These are phyloP conservation scores for Euproctis similis DNA, from an alignment of 2,888 invertebrate genomes.

Conservation along the genomic window DNA sequence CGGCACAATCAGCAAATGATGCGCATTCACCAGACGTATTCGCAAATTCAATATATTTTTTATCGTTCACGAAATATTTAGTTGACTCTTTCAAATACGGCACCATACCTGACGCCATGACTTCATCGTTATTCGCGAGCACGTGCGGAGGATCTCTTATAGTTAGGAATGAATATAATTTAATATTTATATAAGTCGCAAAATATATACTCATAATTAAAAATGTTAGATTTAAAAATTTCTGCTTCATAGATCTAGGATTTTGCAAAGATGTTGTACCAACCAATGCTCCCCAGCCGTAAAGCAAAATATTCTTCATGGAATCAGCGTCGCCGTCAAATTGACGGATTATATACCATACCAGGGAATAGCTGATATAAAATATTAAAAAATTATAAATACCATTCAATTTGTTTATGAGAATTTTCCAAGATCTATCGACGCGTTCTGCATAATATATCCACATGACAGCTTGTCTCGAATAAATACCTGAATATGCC, in stretches of 20 bases:
- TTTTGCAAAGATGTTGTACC: slow-evolving; percentile 38
- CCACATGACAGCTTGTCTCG: slow-evolving; percentile 43
- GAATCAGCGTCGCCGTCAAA: slow-evolving; percentile 33
- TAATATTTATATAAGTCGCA: slow-evolving; percentile 43
- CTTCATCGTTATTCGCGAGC: slow-evolving; percentile 36
- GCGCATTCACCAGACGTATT: slow-evolving; percentile 36
- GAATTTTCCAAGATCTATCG: slow-evolving; percentile 40
- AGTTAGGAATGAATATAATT: slow-evolving; percentile 52
- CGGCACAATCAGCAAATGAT: slow-evolving; percentile 34
- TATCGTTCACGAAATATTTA: slow-evolving; percentile 41
- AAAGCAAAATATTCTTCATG: slow-evolving; percentile 31
- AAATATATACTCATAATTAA: slow-evolving; percentile 44
- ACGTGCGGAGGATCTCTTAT: slow-evolving; percentile 40
- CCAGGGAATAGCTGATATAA: slow-evolving; percentile 35
- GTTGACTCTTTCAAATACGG: slow-evolving; percentile 29
- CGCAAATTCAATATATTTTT: slow-evolving; percentile 33
- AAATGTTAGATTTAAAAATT: slow-evolving; percentile 41
- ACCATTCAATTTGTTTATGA: slow-evolving; percentile 35
- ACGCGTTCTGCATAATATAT: slow-evolving; percentile 40
- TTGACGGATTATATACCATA: slow-evolving; percentile 35
- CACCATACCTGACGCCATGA: slow-evolving; percentile 37
- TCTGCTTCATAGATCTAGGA: slow-evolving; percentile 43
- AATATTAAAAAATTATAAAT: slow-evolving; percentile 47
- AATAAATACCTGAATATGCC: slow-evolving; percentile 51
- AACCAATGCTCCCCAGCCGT: slow-evolving; percentile 47